A percentile compares a stretch with the other conserved stretches of the same genome.
These are phyloP conservation scores for Gymnoscopelus braueri DNA, from an alignment of 2,797 vertebrate genomes.

Conservation along the genomic window DNA sequence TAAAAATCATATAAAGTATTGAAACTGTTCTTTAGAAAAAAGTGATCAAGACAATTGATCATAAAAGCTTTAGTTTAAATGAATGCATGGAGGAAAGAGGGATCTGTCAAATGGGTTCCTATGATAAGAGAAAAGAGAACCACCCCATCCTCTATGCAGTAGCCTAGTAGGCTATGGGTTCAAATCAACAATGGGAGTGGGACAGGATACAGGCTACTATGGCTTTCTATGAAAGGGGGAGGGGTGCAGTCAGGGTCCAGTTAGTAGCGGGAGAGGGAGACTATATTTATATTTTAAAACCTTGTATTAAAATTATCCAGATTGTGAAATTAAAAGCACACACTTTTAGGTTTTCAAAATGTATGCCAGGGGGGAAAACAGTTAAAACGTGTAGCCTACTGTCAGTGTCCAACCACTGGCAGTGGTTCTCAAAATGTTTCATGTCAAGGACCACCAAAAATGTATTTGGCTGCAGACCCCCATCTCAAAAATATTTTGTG, in stretches of 20 bases:
- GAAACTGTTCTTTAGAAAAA: no score
- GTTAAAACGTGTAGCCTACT: no score
- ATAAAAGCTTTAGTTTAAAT: background rate
- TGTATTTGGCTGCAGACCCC: no score
- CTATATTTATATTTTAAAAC: background rate
- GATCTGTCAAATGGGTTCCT: background rate
- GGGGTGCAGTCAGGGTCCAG: background rate
- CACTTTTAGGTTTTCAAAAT: no score
- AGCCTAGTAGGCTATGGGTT: background rate
- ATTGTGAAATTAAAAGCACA: background rate
- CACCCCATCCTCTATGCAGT: conserved; percentile 31
- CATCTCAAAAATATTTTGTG: no score
- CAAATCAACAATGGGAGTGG: conserved; percentile 36
- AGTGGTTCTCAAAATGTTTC: no score
- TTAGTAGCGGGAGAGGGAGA: background rate
- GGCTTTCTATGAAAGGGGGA: conserved; percentile 7
- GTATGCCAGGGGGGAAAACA: no score
- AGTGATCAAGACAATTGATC: no score
- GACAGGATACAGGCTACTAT: conserved; percentile 34
- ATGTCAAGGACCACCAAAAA: no score
- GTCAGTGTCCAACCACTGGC: no score
- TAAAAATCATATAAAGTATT: no score
- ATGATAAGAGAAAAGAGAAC: background rate
- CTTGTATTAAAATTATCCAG: background rate
- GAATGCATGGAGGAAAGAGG: background rate